Base-by-base conservation (phyloP, 1,140 invertebrate genomes). In the Lasioglossum albipes region DNA sequence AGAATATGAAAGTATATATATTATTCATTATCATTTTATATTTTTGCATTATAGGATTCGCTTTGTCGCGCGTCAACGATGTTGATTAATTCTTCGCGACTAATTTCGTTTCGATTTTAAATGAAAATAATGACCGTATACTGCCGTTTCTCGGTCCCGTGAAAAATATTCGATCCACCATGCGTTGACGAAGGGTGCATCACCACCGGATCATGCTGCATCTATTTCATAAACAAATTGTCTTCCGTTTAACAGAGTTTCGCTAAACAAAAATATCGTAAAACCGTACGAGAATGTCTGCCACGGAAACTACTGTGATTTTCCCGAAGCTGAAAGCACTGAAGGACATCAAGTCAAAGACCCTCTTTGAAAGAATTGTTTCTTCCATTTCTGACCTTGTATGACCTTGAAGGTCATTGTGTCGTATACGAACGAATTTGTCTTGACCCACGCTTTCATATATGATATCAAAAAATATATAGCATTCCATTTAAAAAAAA, bases 311-410 rank as follows among this genome's bases (percentile, higher is more conserved):
- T 93, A 94, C 96, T 73, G 95, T 97, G 87, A 96, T 97, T 90
- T 97, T 97, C 93, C 96, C 97, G 18, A 98, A 98, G 92, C 93
- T 98, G 81, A 97, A 98, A 93, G 97, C 97, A 80, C 94, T 98
- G 84, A 98, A 98, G 94, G 97, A 98, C 91, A 97, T 98, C 75
- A 95, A 96, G 96, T 97, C 94, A 59, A 20, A 36, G 36, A 36
- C 2, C 36, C 36, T 36, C 36, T 36, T 36, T 36, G 36, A 36
- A 36, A 36, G 36, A 36, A 36, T 36, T 36, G 36, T 36, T 36
- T 36, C 36, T 36, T 36, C 36, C 36, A 36, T 36, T 36, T 36
- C 36, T 36, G 36, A 36, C 36, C 36, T 36, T 3, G 36, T 36
- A 36, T 36, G 36, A 36, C 36, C 36, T 36, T 36, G 3, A 36